Evolutionary conservation across 2,113 vertebrate genomes (phyloP).

Genomic region (Euleptes europaea): DNA sequence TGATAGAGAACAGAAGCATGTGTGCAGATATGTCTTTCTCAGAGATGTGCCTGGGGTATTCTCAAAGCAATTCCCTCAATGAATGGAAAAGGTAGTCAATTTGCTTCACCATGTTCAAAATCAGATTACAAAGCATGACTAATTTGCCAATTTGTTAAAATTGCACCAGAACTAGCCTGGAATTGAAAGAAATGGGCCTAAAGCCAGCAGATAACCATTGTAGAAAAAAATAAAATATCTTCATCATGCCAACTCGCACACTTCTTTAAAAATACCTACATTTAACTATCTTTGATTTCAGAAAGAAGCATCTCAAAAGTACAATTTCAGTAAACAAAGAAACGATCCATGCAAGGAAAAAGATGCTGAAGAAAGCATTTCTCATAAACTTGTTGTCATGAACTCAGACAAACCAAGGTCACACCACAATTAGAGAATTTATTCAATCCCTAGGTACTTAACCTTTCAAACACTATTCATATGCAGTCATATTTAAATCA

Average conservation of each 20-base stretch:
- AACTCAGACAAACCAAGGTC: not conserved
- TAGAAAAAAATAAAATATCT: constrained; percentile 11
- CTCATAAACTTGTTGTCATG: constrained; percentile 4
- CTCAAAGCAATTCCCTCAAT: not conserved
- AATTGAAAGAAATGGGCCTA: constrained; percentile 15
- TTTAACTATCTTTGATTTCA: constrained; percentile 16
- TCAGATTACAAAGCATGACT: constrained; percentile 15
- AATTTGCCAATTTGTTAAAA: constrained; percentile 11
- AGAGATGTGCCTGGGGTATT: constrained; percentile 1
- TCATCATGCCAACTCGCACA: not conserved
- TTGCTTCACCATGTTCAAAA: not conserved
- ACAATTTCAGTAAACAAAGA: constrained; percentile 11
- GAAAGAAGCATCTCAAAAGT: not conserved
- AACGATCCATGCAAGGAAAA: not conserved
- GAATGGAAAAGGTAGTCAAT: not conserved
- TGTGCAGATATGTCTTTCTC: not conserved
- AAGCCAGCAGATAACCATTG: not conserved
- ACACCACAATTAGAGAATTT: not conserved
- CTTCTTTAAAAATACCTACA: not conserved
- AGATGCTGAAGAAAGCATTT: not conserved
- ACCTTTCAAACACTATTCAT: not conserved
- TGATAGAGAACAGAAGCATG: constrained; percentile 13
- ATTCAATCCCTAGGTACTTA: not conserved
- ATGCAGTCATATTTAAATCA: not conserved
- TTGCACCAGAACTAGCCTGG: constrained; percentile 17